Percentiles rank a stretch among this genome's conserved stretches.
phyloP scores from a whole-genome alignment of 1,140 invertebrate genomes.

The Augochlora pura region DNA sequence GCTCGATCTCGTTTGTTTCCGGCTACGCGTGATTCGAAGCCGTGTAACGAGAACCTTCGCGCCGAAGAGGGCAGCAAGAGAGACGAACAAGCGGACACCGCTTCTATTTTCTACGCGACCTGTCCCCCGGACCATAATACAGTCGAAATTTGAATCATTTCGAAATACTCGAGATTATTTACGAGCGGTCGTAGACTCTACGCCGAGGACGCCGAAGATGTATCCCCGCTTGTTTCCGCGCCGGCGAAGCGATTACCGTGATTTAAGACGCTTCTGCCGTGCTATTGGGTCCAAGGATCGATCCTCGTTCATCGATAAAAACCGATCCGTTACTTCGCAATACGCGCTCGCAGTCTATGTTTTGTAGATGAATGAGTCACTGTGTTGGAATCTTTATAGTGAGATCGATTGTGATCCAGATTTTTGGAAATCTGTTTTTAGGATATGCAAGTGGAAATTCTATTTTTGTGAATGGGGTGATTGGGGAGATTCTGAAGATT shows the following conservation, averaged over 20 bases:
- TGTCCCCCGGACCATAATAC: constrained; percentile 33
- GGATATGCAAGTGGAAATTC: too few relatives aligned
- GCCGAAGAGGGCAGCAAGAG: constrained; percentile 8
- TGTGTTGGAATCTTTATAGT: too few relatives aligned
- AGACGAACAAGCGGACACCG: neutral
- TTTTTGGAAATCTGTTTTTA: too few relatives aligned
- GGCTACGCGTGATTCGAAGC: constrained; percentile 48
- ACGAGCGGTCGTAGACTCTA: neutral
- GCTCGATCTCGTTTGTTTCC: constrained; percentile 57
- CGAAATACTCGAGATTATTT: constrained; percentile 35
- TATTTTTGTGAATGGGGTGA: too few relatives aligned
- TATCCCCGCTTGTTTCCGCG: neutral
- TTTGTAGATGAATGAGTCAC: too few relatives aligned
- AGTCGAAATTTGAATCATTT: constrained; percentile 40
- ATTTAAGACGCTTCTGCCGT: neutral
- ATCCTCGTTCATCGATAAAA: neutral
- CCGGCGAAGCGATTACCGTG: neutral
- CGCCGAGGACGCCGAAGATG: neutral
- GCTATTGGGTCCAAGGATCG: neutral
- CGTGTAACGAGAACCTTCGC: constrained; percentile 57
- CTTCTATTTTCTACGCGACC: constrained; percentile 57
- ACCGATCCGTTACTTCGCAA: too few relatives aligned
- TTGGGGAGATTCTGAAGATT: too few relatives aligned
- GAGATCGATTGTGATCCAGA: too few relatives aligned
- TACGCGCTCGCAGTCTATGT: too few relatives aligned